Evolutionary conservation across 1,140 invertebrate genomes (phyloP), one percentile per base, ranked within the genome.

Genomic region (Plodia interpunctella): DNA sequence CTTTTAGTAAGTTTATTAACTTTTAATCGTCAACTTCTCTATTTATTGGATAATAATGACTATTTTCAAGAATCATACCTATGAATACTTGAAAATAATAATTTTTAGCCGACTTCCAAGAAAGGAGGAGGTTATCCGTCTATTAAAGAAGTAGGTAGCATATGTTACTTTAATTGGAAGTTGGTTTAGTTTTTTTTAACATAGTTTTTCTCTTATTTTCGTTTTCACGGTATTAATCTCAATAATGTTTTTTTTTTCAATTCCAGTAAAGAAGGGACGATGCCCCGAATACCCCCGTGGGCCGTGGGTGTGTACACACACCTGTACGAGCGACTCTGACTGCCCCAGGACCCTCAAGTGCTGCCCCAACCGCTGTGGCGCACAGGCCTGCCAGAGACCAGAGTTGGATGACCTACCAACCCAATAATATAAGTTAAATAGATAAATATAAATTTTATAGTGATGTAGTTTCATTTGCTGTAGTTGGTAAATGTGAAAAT

Each of bases 281-380:
- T 93, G 92, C 58, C 92, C 92, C 0, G 72, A 79, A 11, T 65
- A 72, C 53, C 91, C 92, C 3, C 83, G 78, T 0, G 92, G 92
- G 5, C 87, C 90, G 53, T 93, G 92, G 92, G 78, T 92, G 0
- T 93, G 92, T 60, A 90, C 91, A 1, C 90, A 92, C 61, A 91
- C 90, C 0, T 93, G 92, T 61, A 90, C 80, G 0, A 64, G 74
- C 0, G 92, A 93, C 70, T 87, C 77, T 0, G 92, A 93, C 70
- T 93, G 92, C 57, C 78, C 80, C 2, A 86, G 90, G 0, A 66
- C 70, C 0, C 83, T 87, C 25, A 93, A 93, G 64, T 93, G 92
- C 68, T 93, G 92, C 62, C 84, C 79, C 55, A 93, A 93, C 77
- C 78, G 92, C 49, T 93, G 92, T 55, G 92, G 92, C 1, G 92